These are phyloP conservation scores for Microtus obscurus DNA, from an alignment of 2,797 vertebrate genomes.

Conservation along the genomic window DNA sequence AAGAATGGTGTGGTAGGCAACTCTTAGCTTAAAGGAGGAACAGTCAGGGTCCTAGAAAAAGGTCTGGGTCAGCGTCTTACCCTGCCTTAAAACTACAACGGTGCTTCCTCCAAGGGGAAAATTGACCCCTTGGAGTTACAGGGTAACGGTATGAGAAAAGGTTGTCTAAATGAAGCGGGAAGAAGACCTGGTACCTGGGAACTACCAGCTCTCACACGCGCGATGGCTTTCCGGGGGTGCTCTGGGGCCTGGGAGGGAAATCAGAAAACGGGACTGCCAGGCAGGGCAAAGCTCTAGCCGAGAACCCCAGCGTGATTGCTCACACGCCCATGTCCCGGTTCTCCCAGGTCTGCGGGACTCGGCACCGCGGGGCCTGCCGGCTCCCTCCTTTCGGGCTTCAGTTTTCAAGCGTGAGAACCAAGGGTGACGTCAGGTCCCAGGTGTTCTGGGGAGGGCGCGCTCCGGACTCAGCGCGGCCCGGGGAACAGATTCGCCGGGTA, in stretches of 20 bases:
- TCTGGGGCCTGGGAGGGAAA: no score
- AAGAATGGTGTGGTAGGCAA: not conserved
- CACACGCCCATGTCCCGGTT: no score
- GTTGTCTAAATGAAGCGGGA: not conserved
- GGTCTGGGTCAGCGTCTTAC: not conserved
- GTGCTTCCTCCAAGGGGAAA: not conserved
- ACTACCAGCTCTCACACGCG: not conserved
- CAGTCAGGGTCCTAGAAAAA: not conserved
- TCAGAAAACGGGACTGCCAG: not conserved
- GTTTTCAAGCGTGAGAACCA: not conserved
- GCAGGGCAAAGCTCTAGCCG: not conserved
- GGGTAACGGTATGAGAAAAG: not conserved
- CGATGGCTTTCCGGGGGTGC: not conserved
- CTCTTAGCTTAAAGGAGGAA: not conserved
- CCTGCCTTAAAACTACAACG: not conserved
- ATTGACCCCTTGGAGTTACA: not conserved
- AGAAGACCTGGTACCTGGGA: not conserved
- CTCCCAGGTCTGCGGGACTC: not conserved
- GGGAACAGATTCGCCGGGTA: rapidly evolving
- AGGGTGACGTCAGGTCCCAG: not conserved
- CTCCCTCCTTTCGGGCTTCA: not conserved
- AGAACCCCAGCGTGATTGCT: not conserved
- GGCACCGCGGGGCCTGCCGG: not conserved
- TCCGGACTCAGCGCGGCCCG: rapidly evolving
- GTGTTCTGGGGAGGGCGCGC: not conserved